Evolutionary conservation across 2,888 invertebrate genomes (phyloP).

Genomic region (Volucella inflata): DNA sequence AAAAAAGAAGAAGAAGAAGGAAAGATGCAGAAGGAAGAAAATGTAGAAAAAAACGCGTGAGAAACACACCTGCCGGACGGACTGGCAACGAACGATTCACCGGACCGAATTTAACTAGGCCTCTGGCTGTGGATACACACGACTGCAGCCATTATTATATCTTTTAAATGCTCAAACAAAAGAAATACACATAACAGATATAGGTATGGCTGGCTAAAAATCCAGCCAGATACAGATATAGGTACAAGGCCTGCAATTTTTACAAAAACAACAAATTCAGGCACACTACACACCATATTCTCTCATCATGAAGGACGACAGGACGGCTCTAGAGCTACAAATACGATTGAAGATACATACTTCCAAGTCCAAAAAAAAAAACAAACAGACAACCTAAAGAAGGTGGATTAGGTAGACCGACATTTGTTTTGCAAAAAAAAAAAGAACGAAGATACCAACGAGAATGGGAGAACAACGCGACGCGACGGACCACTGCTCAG

Average conservation of each 20-base stretch:
- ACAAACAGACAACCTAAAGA: slow-evolving; percentile 32
- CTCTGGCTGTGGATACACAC: slow-evolving; percentile 75
- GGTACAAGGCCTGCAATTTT: slow-evolving; percentile 33
- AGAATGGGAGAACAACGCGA: not conserved
- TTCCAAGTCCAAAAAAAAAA: slow-evolving; percentile 36
- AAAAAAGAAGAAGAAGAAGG: not conserved
- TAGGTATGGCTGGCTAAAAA: too few relatives aligned
- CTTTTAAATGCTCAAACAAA: slow-evolving; percentile 75
- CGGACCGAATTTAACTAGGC: slow-evolving; percentile 73
- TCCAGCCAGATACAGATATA: not conserved
- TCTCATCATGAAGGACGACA: slow-evolving; percentile 63
- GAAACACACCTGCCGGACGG: slow-evolving; percentile 75
- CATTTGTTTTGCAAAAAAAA: slow-evolving; percentile 65
- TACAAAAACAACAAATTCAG: slow-evolving; percentile 41
- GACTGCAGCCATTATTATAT: slow-evolving; percentile 73
- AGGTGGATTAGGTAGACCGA: slow-evolving; percentile 69
- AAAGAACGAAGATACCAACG: not conserved
- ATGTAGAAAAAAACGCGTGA: slow-evolving; percentile 68
- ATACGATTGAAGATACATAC: slow-evolving; percentile 41
- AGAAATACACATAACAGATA: slow-evolving; percentile 43
- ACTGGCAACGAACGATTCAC: slow-evolving; percentile 40
- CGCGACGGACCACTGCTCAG: slow-evolving; percentile 4
- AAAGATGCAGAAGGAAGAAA: slow-evolving; percentile 18
- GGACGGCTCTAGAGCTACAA: slow-evolving; percentile 47
- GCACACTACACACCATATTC: slow-evolving; percentile 42